Evolutionary conservation across 2,797 vertebrate species (phyloP), one percentile per base, ranked within the genome.

Genomic region (Picus viridis): DNA sequence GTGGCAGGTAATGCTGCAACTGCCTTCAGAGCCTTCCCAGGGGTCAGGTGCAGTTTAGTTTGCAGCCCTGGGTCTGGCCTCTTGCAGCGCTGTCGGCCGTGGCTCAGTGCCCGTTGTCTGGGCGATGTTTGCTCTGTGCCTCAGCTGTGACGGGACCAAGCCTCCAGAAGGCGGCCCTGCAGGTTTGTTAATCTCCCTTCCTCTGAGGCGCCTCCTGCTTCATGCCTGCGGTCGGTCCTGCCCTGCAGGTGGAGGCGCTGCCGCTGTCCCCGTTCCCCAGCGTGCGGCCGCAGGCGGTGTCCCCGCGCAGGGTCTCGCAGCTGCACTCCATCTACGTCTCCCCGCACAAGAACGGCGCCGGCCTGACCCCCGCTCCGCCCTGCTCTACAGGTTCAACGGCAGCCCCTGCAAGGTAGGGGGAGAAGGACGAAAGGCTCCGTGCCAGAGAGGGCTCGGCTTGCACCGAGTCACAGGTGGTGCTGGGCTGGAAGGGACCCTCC

Each of bases 281-380:
- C 8, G 97, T 99, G 58, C 98, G 98, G 74, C 98, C 98, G 26
- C 98, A 98, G 95, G 97, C 98, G 1, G 97, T 98, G 9, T 99
- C 99, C 17, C 99, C 99, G 2, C 98, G 99, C 0, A 98, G 99
- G 3, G 96, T 99, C 88, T 99, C 99, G 8, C 99, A 99, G 76
- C 98, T 98, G 93, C 99, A 99, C 75, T 98, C 98, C 0, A 94
- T 99, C 43, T 99, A 99, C 9, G 97, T 99, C 17, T 99, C 99
- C 0, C 99, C 99, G 1, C 99, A 99, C 96, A 99, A 99, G 97
- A 99, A 98, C 16, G 93, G 97, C 2, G 72, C 97, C 62, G 97
- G 98, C 93, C 95, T 98, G 79, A 98, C 98, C 0, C 99, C 1
- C 98, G 95, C 47, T 97, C 98, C 7, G 96, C 98, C 3, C 98